Conservation (phyloP, 2,888 invertebrate genomes). For the Papilio protenor region DNA sequence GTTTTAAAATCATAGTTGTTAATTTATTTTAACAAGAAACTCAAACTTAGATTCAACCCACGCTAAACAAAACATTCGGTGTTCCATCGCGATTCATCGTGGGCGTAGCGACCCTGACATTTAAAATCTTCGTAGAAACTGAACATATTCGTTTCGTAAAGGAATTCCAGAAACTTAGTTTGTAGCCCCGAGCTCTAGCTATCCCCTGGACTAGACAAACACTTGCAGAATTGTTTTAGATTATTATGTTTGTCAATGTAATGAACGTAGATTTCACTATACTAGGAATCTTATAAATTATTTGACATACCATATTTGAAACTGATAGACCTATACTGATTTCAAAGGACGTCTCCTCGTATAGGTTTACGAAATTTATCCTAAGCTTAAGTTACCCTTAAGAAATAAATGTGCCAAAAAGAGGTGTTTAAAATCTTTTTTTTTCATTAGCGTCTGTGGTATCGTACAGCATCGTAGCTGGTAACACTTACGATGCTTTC, state of each 20-base stretch:
- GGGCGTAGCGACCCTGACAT: constrained; percentile 27
- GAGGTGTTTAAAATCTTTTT: background rate
- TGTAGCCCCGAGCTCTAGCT: background rate
- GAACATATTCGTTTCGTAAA: constrained; percentile 7
- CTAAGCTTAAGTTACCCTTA: background rate
- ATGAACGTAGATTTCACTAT: background rate
- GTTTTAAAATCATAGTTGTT: background rate
- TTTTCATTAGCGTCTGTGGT: constrained; percentile 88
- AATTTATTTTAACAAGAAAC: constrained; percentile 11
- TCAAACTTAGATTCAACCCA: constrained; percentile 13
- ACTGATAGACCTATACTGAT: too few species aligned
- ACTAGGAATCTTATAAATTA: too few species aligned
- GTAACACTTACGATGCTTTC: constrained; percentile 94
- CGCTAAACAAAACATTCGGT: constrained; percentile 17
- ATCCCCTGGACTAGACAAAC: background rate
- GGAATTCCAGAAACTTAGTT: constrained; percentile 6
- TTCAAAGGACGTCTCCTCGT: too few species aligned
- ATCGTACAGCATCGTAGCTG: constrained; percentile 93
- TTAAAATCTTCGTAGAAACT: constrained; percentile 6
- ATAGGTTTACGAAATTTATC: background rate
- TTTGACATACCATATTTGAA: too few species aligned
- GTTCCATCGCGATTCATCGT: constrained; percentile 8
- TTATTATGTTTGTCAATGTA: background rate
- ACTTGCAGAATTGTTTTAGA: background rate
- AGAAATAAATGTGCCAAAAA: background rate